phyloP scores from a whole-genome alignment of 2,113 vertebrate genomes.

The Chaetodon auriga region DNA sequence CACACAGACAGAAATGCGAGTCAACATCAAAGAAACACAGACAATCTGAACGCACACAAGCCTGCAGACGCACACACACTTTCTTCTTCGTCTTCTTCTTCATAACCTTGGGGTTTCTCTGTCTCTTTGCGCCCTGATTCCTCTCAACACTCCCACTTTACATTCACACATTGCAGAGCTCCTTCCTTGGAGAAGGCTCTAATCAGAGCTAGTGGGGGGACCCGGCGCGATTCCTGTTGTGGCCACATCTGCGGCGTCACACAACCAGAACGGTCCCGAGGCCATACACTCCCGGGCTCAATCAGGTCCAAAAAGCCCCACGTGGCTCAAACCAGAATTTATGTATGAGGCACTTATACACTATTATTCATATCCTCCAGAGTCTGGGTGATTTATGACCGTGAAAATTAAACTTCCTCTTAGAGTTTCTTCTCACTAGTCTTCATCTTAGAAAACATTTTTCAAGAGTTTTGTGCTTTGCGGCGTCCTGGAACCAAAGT shows the following conservation, averaged over 20 bases:
- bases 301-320: slow-evolving; percentile 18
- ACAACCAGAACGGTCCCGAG: slow-evolving; percentile 7
- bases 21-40: slow-evolving; percentile 34
- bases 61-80: background rate
- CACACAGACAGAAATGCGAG: background rate
- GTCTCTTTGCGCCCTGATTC: slow-evolving; percentile 19
- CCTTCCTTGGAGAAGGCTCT: too few species aligned
- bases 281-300: background rate
- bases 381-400: slow-evolving; percentile 64
- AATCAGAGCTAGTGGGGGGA: slow-evolving; percentile 29
- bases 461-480: slow-evolving; percentile 9
- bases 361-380: slow-evolving; percentile 51
- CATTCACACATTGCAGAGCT: slow-evolving; percentile 16
- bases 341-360: slow-evolving; percentile 53
- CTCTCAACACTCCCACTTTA: slow-evolving; percentile 1
- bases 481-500: slow-evolving; percentile 20
- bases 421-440: slow-evolving; percentile 29
- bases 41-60: slow-evolving; percentile 23
- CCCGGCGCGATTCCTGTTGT: slow-evolving; percentile 1
- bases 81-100: background rate
- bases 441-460: slow-evolving; percentile 39
- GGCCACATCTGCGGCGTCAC: slow-evolving; percentile 30
- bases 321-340: slow-evolving; percentile 32
- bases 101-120: background rate
- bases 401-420: slow-evolving; percentile 61